These are phyloP conservation scores for Stichodactyla helianthus DNA, from an alignment of 64 coral and sea anemone genomes.

Conservation along the genomic window DNA sequence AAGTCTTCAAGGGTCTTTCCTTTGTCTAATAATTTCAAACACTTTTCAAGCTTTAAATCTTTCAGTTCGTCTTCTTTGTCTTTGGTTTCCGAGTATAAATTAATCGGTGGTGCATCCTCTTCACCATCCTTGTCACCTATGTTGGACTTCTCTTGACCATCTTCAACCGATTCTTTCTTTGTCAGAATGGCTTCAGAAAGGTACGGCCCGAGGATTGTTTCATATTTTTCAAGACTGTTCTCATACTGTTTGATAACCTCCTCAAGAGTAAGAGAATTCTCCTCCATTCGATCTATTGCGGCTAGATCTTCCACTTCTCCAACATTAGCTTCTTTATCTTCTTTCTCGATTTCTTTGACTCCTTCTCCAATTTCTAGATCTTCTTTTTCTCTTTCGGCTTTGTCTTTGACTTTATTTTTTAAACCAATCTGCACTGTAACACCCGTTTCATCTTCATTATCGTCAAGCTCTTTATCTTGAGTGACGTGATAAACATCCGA, in stretches of 20 bases:
- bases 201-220: neutral
- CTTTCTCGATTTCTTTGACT: neutral
- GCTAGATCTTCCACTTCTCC: neutral
- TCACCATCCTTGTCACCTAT: neutral
- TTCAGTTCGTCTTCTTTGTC: neutral
- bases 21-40: neutral
- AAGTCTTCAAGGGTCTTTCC: conserved; percentile 3
- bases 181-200: neutral
- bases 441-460: neutral
- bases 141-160: neutral
- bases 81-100: neutral
- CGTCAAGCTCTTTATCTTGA: neutral
- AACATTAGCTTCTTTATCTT: neutral
- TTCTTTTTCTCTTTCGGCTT: neutral
- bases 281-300: neutral
- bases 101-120: neutral
- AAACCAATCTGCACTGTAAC: neutral
- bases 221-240: neutral
- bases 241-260: conserved; percentile 3
- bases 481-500: neutral
- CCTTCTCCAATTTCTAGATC: neutral
- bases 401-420: neutral
- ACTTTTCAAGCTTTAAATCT: neutral
- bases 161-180: neutral
- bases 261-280: neutral